phyloP scores from a whole-genome alignment of 2,888 invertebrate genomes.

The Schizotus pectinicornis region DNA sequence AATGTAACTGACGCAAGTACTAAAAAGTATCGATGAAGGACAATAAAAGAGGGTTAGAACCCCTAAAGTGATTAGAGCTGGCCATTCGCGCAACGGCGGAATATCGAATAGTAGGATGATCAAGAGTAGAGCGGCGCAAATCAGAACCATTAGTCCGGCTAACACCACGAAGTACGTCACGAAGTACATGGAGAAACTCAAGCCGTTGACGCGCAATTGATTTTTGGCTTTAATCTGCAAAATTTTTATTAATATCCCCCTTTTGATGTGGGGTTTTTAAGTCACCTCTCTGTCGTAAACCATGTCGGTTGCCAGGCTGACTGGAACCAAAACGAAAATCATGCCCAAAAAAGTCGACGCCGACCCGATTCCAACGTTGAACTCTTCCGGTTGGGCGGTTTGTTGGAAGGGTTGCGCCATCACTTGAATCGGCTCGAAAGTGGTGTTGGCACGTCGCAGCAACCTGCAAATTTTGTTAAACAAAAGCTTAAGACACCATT shows the following conservation, averaged over 20 bases:
- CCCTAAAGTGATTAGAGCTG: constrained; percentile 73
- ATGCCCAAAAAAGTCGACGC: constrained; percentile 81
- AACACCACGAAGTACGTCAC: constrained; percentile 77
- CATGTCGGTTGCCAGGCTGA: constrained; percentile 78
- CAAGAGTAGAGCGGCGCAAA: constrained; percentile 68
- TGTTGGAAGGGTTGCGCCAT: constrained; percentile 74
- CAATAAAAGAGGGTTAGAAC: constrained; percentile 73
- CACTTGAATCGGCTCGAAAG: constrained; percentile 67
- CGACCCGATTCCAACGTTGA: constrained; percentile 73
- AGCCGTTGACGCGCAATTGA: constrained; percentile 80
- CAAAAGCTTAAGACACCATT: not conserved
- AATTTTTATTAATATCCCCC: constrained; percentile 27
- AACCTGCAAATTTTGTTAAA: constrained; percentile 12
- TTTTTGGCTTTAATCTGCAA: constrained; percentile 81
- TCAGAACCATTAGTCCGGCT: constrained; percentile 71
- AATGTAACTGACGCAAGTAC: constrained; percentile 78
- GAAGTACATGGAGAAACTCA: constrained; percentile 78
- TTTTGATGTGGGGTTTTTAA: not conserved
- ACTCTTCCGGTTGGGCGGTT: constrained; percentile 74
- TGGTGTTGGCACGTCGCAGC: constrained; percentile 10
- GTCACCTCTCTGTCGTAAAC: constrained; percentile 82
- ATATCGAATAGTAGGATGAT: constrained; percentile 74
- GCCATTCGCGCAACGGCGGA: constrained; percentile 71
- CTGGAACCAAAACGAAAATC: constrained; percentile 79
- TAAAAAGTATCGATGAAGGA: constrained; percentile 77